A percentile compares a stretch with the other conserved stretches of the same genome.
These are phyloP conservation scores for Zonotrichia leucophrys DNA, from an alignment of 2,113 vertebrate genomes.

Conservation along the genomic window DNA sequence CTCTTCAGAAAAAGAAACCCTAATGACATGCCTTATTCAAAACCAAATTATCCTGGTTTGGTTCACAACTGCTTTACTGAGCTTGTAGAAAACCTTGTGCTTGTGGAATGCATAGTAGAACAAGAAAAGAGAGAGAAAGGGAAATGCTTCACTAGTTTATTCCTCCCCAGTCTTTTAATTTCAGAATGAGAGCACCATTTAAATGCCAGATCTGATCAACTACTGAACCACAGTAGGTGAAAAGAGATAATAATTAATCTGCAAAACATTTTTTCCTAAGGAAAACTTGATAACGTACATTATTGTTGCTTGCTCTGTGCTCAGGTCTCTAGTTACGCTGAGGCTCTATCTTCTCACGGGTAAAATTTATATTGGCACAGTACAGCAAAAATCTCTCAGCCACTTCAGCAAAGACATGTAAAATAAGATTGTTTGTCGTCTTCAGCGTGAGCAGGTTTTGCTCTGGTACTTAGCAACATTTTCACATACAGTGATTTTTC, in stretches of 20 bases:
- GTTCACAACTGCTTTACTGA: constrained; percentile 17
- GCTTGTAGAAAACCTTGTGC: constrained; percentile 15
- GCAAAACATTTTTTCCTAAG: background rate
- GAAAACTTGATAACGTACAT: background rate
- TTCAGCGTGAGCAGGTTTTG: background rate
- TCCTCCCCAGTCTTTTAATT: background rate
- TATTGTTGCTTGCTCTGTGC: background rate
- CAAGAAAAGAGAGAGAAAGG: background rate
- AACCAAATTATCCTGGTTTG: background rate
- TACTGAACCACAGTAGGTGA: background rate
- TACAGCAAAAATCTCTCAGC: background rate
- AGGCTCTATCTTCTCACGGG: background rate
- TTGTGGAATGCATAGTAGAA: background rate
- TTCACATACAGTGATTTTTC: background rate
- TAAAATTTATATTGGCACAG: background rate
- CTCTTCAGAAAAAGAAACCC: background rate
- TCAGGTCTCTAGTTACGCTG: background rate
- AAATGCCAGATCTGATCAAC: background rate
- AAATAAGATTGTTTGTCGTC: background rate
- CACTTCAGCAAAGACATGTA: background rate
- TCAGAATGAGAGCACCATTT: background rate
- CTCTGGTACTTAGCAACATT: background rate
- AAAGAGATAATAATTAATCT: background rate
- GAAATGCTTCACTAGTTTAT: background rate
- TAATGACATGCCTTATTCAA: background rate